Conservation (phyloP, 2,888 invertebrate genomes). For the Galerucella nymphaeae region DNA sequence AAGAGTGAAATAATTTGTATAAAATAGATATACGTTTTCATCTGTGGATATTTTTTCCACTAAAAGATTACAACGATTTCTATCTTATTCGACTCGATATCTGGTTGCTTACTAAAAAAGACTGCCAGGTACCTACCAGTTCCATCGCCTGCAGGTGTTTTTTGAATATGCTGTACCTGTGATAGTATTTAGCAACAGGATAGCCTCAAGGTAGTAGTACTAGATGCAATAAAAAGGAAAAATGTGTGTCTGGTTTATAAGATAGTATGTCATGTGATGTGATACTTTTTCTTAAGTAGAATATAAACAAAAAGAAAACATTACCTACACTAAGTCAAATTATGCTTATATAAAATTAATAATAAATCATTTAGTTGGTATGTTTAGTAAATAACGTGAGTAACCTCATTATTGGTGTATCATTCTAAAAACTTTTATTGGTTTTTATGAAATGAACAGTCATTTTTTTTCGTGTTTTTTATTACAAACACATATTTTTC, state of each 20-base stretch:
- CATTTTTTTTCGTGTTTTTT: neutral
- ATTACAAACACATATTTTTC: neutral
- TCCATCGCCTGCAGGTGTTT: slow-evolving; percentile 39
- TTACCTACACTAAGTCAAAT: neutral
- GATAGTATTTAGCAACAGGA: slow-evolving; percentile 17
- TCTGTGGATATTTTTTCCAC: slow-evolving; percentile 4
- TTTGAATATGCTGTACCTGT: slow-evolving; percentile 30
- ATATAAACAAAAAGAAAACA: slow-evolving; percentile 19
- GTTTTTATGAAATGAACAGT: neutral
- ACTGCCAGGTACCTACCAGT: slow-evolving; percentile 37
- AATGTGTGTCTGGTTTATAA: slow-evolving; percentile 5
- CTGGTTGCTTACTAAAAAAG: slow-evolving; percentile 21
- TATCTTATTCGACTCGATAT: slow-evolving; percentile 1
- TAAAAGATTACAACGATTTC: neutral
- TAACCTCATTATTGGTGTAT: slow-evolving; percentile 1
- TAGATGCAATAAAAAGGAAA: slow-evolving; percentile 19
- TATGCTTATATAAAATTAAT: neutral
- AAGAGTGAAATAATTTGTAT: neutral
- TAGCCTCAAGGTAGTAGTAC: slow-evolving; percentile 21
- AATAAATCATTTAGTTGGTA: neutral
- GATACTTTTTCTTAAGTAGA: slow-evolving; percentile 11
- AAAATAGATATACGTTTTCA: neutral
- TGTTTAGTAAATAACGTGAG: neutral
- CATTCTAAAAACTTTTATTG: neutral
- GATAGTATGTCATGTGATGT: slow-evolving; percentile 32